Conservation (phyloP, 2,797 vertebrate genomes). For the Typhlichthys eigenmanni region DNA sequence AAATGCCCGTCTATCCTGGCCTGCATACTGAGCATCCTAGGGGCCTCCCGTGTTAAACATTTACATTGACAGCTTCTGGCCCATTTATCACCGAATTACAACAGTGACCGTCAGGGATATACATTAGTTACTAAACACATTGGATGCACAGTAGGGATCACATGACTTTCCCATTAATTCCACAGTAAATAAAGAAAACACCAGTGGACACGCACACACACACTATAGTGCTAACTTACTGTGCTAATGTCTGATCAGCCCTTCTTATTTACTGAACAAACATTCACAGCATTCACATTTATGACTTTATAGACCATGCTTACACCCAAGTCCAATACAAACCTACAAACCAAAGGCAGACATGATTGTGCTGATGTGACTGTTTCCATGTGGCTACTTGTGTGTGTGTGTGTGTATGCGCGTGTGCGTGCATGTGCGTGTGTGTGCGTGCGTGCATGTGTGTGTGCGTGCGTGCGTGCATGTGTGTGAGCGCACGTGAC, state of each 20-base stretch:
- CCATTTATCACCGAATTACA: too few relatives aligned
- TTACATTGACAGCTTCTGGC: background rate
- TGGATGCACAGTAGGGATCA: too few relatives aligned
- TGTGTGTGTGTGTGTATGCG: slow-evolving; percentile 8
- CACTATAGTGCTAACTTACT: background rate
- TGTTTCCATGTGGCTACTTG: slow-evolving; percentile 18
- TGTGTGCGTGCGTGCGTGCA: slow-evolving; percentile 4
- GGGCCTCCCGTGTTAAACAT: slow-evolving; percentile 5
- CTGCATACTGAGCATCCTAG: slow-evolving; percentile 6
- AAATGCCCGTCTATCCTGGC: slow-evolving; percentile 14
- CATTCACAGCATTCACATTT: background rate
- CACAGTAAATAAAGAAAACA: background rate
- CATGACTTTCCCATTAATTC: too few relatives aligned
- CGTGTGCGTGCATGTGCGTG: background rate
- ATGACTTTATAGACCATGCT: background rate
- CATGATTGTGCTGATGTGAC: slow-evolving; percentile 6
- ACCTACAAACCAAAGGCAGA: background rate
- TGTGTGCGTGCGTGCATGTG: slow-evolving; percentile 8
- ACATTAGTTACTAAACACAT: too few relatives aligned
- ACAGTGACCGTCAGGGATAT: too few relatives aligned
- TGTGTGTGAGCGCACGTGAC: slow-evolving; percentile 1
- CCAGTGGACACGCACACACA: slow-evolving; percentile 2
- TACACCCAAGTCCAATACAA: background rate
- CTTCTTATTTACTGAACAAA: background rate
- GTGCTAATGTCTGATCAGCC: background rate